Evolutionary conservation across 2,797 vertebrate genomes (phyloP).

Genomic region (Aselliscus stoliczkanus): DNA sequence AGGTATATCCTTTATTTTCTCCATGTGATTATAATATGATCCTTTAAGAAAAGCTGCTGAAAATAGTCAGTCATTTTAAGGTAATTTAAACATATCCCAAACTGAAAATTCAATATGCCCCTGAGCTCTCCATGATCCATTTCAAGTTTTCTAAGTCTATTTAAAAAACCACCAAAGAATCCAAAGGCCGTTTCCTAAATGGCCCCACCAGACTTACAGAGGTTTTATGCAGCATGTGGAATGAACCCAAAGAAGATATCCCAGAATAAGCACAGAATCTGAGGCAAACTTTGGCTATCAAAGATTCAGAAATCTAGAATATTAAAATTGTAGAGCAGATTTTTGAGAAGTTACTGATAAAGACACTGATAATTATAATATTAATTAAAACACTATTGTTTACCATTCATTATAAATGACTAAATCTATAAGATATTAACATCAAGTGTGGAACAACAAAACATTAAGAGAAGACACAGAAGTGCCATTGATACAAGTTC

Average conservation of each 20-base stretch:
- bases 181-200: background rate
- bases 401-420: background rate
- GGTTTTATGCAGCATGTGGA: background rate
- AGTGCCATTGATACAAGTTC: background rate
- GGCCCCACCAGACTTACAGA: background rate
- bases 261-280: background rate
- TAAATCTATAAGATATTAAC: background rate
- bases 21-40: background rate
- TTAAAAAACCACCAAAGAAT: background rate
- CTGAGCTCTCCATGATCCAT: background rate
- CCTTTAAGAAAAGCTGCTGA: constrained; percentile 1
- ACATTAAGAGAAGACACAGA: background rate
- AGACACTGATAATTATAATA: background rate
- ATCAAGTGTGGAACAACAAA: background rate
- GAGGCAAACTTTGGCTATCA: background rate
- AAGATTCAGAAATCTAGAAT: background rate
- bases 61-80: constrained; percentile 45
- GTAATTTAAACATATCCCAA: constrained; percentile 20
- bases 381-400: background rate
- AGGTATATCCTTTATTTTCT: constrained; percentile 4
- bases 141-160: constrained; percentile 1
- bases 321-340: background rate
- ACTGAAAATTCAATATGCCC: background rate
- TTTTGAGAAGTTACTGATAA: background rate
- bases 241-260: background rate